These are phyloP conservation scores for Eulemur rufifrons DNA, from an alignment of 2,113 vertebrate genomes.

Conservation along the genomic window DNA sequence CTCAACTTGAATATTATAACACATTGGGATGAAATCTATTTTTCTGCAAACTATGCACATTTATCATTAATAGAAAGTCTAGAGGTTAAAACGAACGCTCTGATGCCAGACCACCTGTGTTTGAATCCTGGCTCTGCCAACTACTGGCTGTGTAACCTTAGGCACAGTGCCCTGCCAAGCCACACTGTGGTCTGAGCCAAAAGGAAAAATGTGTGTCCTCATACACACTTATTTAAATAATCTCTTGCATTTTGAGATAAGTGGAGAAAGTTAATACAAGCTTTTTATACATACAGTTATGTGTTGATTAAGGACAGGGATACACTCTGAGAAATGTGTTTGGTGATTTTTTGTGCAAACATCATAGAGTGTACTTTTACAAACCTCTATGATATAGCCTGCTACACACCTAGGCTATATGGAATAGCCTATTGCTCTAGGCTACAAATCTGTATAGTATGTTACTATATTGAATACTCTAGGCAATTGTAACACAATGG, in stretches of 20 bases:
- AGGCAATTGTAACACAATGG: background rate
- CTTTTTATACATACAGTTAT: background rate
- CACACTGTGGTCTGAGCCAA: background rate
- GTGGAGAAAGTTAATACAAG: background rate
- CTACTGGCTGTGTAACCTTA: background rate
- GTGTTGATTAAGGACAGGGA: too few relatives aligned
- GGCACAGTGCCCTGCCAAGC: background rate
- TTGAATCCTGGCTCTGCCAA: background rate
- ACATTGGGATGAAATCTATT: background rate
- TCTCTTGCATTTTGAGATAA: background rate
- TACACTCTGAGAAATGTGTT: too few relatives aligned
- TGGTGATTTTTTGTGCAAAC: too few relatives aligned
- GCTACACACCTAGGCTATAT: too few relatives aligned
- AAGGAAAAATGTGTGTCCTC: background rate
- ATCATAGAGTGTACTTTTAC: too few relatives aligned
- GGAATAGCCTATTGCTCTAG: too few relatives aligned
- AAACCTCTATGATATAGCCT: too few relatives aligned
- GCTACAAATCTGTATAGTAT: background rate
- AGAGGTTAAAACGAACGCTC: background rate
- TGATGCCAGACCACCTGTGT: background rate
- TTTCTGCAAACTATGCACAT: background rate
- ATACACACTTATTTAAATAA: background rate
- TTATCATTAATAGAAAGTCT: background rate
- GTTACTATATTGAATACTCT: background rate
- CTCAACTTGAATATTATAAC: conserved; percentile 8